phyloP scores from a whole-genome alignment of 2,113 vertebrate species.

The Ictidomys tridecemlineatus region DNA sequence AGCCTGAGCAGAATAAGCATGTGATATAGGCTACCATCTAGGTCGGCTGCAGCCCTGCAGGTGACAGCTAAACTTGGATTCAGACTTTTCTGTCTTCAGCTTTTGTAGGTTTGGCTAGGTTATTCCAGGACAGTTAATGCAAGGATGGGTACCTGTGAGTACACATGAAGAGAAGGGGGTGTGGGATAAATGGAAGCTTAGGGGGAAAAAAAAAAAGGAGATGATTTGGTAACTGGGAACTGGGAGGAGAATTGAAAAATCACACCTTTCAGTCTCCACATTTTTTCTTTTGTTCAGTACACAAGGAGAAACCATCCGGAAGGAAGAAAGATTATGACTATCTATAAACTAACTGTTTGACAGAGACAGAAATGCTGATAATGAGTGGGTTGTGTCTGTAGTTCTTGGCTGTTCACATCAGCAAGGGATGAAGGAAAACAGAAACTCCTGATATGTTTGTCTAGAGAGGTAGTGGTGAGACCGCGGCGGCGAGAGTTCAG shows the following conservation, averaged over 20 bases:
- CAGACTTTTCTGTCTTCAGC: background rate
- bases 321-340: constrained; percentile 91
- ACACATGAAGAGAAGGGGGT: background rate
- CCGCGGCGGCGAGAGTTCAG: constrained; percentile 91
- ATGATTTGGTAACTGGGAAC: constrained; percentile 71
- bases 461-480: constrained; percentile 87
- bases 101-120: constrained; percentile 14
- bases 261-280: constrained; percentile 83
- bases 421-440: constrained; percentile 91
- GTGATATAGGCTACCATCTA: accelerated
- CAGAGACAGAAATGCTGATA: constrained; percentile 90
- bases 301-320: constrained; percentile 91
- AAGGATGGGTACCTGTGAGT: background rate
- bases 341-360: constrained; percentile 89
- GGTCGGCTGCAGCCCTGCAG: background rate
- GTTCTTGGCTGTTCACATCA: constrained; percentile 88
- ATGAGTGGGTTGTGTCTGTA: constrained; percentile 89
- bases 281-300: constrained; percentile 87
- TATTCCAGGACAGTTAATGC: background rate
- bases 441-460: constrained; percentile 91
- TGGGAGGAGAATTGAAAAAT: constrained; percentile 80
- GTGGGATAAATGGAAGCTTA: constrained; percentile 20
- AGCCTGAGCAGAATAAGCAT: background rate
- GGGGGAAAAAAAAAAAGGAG: constrained; percentile 15
- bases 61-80: background rate